Base-by-base conservation (phyloP, 2,797 vertebrate species). In the Malurus leucopterus region DNA sequence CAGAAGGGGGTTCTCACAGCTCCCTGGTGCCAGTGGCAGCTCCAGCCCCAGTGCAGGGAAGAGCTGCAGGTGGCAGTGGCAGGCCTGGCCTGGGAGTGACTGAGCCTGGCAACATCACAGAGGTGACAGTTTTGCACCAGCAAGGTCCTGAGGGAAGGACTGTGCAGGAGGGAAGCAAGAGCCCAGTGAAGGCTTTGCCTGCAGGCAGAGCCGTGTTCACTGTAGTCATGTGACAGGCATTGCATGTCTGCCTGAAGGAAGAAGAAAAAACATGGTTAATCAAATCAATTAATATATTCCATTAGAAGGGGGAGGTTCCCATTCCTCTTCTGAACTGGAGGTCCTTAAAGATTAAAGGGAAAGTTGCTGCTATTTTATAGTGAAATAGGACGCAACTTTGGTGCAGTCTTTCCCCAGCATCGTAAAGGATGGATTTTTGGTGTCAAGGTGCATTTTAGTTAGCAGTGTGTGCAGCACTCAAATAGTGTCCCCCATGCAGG, bases 101-200 rank as follows among this genome's bases (percentile, higher is more conserved):
- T 0, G 0, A n/a, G 13, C 5, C 0, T 1, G 36, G 32, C n/a
- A 49, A 4, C 26, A 13, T 18, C 27, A 6, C 0, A 0, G 47
- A 38, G 26, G 49, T 26, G 53, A 16, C 18, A 11, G 8, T 2
- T 62, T 17, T 27, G 26, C 11, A 15, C 30, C 23, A n/a, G 17
- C 1, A 0, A 16, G 24, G 26, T 36, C 32, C 64, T 53, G 63
- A 38, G 19, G 22, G 46, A 34, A 34, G 34, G 34, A 34, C 34
- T 0, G 2, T 49, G 64, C 13, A 7, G 32, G 40, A 41, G 47
- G 17, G 51, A 70, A 58, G 22, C 15, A 36, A 20, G 29, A 59
- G 47, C 18, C 16, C 1, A 5, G 19, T 8, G 32, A 57, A 71
- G n/a, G 27, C 47, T 90, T 69, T 59, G 23, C 11, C 34, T 57